These are phyloP conservation scores for Geococcyx californianus DNA, from an alignment of 2,113 vertebrate genomes.

Conservation along the genomic window DNA sequence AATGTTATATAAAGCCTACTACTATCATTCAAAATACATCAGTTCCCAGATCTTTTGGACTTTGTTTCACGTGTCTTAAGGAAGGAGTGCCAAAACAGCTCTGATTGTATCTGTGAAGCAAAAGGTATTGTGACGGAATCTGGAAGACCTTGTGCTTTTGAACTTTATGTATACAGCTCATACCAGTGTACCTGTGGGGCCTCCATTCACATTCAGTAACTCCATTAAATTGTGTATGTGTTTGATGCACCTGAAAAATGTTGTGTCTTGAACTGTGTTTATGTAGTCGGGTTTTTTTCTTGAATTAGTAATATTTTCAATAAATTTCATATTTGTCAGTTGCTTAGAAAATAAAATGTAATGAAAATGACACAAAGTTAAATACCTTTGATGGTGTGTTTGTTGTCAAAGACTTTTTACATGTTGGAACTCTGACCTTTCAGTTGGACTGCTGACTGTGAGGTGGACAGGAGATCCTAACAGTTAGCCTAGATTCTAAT, in stretches of 20 bases:
- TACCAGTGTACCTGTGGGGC: neutral
- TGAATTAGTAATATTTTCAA: neutral
- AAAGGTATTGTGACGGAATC: neutral
- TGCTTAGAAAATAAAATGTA: neutral
- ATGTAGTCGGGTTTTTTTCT: too few relatives aligned
- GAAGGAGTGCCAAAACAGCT: neutral
- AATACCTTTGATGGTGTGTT: neutral
- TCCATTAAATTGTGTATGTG: fast-evolving
- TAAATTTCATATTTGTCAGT: neutral
- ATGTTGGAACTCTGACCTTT: neutral
- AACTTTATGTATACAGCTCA: neutral
- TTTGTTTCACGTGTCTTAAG: neutral
- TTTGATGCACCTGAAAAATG: neutral
- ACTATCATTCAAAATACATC: neutral
- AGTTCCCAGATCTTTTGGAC: neutral
- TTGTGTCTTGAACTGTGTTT: too few relatives aligned
- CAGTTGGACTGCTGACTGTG: neutral
- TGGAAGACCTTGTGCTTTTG: neutral
- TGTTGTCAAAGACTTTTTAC: neutral
- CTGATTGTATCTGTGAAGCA: neutral
- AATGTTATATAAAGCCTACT: neutral
- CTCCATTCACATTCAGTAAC: neutral
- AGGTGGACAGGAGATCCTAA: neutral
- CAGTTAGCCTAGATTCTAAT: neutral
- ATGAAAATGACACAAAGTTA: neutral